Conservation (phyloP, 2,113 vertebrate genomes). For the Tretioscincus oriximinensis region DNA sequence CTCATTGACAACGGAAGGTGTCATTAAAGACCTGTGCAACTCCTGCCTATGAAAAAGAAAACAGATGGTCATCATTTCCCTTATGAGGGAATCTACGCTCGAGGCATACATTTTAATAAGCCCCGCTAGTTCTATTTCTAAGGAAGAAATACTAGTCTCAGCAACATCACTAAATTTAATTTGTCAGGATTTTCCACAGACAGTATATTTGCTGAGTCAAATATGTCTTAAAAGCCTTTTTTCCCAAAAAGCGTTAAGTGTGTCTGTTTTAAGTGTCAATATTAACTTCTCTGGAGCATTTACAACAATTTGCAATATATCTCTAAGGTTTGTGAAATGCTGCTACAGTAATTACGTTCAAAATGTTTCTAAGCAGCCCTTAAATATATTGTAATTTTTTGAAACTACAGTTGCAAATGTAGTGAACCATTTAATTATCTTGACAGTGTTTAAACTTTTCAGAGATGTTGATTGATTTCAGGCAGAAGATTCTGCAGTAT, state of each 20-base stretch:
- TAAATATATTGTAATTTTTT: slow-evolving; percentile 54
- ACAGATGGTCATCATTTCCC: too few species aligned
- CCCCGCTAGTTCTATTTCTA: background rate
- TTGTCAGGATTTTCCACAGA: background rate
- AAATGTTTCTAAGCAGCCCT: slow-evolving; percentile 46
- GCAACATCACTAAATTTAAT: background rate
- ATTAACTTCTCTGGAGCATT: slow-evolving; percentile 43
- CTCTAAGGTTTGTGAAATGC: slow-evolving; percentile 45
- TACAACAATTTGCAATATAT: slow-evolving; percentile 46
- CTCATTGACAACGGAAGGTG: too few species aligned
- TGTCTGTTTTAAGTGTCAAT: slow-evolving; percentile 28
- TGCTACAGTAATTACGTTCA: slow-evolving; percentile 57
- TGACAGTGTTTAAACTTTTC: slow-evolving; percentile 61
- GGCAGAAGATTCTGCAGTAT: slow-evolving; percentile 59
- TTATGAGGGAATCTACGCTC: too few species aligned
- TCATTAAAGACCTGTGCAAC: too few species aligned
- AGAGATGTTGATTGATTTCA: slow-evolving; percentile 63
- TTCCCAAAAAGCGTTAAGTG: slow-evolving; percentile 31
- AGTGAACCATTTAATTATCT: slow-evolving; percentile 67
- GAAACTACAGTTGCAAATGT: slow-evolving; percentile 51
- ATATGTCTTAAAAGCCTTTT: slow-evolving; percentile 21
- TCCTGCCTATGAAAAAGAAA: background rate
- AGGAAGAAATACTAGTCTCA: background rate
- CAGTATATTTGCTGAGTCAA: slow-evolving; percentile 15
- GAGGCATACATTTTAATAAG: background rate